Percentiles rank a stretch among this genome's conserved stretches.
phyloP scores from a whole-genome alignment of 1,140 invertebrate genomes.

The Pantala flavescens region DNA sequence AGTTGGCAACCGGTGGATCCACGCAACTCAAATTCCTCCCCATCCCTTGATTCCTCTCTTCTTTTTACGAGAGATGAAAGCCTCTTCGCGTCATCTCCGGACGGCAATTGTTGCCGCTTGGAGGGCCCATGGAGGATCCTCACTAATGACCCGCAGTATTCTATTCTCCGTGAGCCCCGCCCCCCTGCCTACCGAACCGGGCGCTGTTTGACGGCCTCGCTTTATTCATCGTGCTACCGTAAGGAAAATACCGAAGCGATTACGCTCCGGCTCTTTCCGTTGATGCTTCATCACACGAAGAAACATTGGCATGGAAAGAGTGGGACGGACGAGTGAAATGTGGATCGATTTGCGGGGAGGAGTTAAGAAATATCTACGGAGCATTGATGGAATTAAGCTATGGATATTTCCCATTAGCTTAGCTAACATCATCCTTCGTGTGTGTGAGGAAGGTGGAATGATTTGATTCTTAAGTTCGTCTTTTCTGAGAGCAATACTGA shows the following conservation, averaged over 20 bases:
- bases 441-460: too few relatives aligned
- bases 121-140: neutral
- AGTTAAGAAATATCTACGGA: too few relatives aligned
- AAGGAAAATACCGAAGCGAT: neutral
- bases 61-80: neutral
- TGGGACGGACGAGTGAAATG: too few relatives aligned
- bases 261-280: neutral
- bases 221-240: neutral
- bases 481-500: too few relatives aligned
- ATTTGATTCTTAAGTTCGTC: too few relatives aligned
- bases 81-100: neutral
- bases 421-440: too few relatives aligned
- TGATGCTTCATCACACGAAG: too few relatives aligned
- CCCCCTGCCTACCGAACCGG: neutral
- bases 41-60: neutral
- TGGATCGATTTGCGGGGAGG: too few relatives aligned
- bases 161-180: neutral
- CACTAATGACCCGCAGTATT: conserved; percentile 5
- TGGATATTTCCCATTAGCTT: too few relatives aligned
- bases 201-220: neutral
- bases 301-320: too few relatives aligned
- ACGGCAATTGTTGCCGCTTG: neutral
- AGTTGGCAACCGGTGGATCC: neutral
- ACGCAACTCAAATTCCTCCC: neutral
- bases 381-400: too few relatives aligned